Evolutionary conservation across 2,113 vertebrate genomes (phyloP).

Genomic region (Pollimyrus isidori): DNA sequence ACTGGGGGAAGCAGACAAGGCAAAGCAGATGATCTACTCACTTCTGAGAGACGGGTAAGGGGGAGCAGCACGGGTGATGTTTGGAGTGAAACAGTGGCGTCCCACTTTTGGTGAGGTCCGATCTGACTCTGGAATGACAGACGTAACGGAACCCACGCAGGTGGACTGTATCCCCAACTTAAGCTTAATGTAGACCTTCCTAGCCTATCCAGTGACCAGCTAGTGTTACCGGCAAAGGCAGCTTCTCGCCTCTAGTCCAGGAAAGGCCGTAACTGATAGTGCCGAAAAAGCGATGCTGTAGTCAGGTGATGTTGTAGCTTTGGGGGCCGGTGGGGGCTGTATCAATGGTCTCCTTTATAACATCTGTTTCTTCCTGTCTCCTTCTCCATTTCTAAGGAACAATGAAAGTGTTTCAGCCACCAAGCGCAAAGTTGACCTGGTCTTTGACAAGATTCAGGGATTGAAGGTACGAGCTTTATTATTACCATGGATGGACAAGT

Average conservation of each 20-base stretch:
- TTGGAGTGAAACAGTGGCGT: background rate
- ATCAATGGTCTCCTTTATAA: background rate
- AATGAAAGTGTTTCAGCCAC: slow-evolving; percentile 64
- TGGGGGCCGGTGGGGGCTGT: background rate
- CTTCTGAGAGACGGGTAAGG: slow-evolving; percentile 79
- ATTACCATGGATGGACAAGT: slow-evolving; percentile 8
- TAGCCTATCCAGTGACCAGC: slow-evolving; percentile 11
- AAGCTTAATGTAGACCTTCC: background rate
- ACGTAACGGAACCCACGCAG: background rate
- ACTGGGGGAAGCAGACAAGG: slow-evolving; percentile 59
- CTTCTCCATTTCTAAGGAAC: slow-evolving; percentile 51
- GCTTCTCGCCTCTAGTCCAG: background rate
- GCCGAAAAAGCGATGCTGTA: background rate
- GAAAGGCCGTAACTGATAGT: background rate
- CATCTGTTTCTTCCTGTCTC: slow-evolving; percentile 6
- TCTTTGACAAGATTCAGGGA: slow-evolving; percentile 71
- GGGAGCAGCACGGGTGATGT: background rate
- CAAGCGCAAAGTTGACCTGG: slow-evolving; percentile 65
- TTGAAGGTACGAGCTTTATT: slow-evolving; percentile 57
- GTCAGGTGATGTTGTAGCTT: background rate
- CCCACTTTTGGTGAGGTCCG: background rate
- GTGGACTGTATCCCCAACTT: background rate
- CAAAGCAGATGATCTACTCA: slow-evolving; percentile 67
- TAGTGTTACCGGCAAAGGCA: background rate
- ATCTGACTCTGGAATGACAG: background rate